Base-by-base conservation (phyloP, 2,797 vertebrate genomes). In the Myripristis jacobus region DNA sequence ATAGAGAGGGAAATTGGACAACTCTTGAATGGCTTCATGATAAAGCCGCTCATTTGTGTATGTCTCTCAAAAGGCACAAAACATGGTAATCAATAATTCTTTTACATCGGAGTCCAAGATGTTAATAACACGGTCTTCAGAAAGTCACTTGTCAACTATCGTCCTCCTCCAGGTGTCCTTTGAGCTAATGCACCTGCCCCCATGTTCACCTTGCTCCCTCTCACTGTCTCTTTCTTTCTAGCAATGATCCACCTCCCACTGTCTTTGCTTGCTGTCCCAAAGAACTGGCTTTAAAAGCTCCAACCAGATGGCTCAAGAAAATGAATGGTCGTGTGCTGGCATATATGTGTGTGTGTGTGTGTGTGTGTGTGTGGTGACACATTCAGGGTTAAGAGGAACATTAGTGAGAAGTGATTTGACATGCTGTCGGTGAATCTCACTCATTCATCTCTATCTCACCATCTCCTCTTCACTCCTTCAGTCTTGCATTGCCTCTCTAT, bases 331-430 rank as follows among this genome's bases (percentile, higher is more conserved):
- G 52, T 25, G 57, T 55, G 34, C 31, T 44, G 51, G 58, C 21
- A 43, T 43, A 46, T 79, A 58, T 56, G 34, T 47, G 34, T 64
- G 16, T 34, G 56, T 53, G 36, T 70, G 57, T 53, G 34, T 53
- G 36, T 22, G 34, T 6, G 3, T 57, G 43, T 34, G 54, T 61
- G 44, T 55, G 24, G 55, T 73, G 72, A 86, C 79, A 82, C 66
- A 79, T 84, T 85, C 67, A 83, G 80, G 85, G 83, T 89, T 85
- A 87, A 83, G 82, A 87, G 77, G 71, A 67, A 83, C 86, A 89
- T 90, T 84, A 87, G 77, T 71, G 70, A 74, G 83, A 85, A 84
- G 81, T 63, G 77, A 84, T 86, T 82, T 79, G 84, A 88, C 82
- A 73, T 56, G 47, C 76, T 76, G 76, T 86, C 83, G 84, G 44